Conservation (phyloP, 2,113 vertebrate species). For the Heteronetta atricapilla region DNA sequence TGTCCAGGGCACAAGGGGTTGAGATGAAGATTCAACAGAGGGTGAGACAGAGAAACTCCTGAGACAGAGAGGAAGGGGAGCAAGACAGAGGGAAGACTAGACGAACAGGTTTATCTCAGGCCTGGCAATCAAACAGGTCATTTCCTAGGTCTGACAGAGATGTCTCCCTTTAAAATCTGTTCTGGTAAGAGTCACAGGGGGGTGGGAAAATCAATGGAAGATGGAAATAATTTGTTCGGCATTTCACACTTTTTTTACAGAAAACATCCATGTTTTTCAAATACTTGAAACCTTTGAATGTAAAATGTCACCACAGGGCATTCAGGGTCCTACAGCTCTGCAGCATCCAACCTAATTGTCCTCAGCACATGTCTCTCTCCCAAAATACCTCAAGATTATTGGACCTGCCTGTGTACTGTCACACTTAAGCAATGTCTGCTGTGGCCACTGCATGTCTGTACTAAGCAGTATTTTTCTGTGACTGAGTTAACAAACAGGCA, state of each 20-base stretch:
- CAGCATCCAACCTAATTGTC: background rate
- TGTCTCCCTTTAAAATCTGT: background rate
- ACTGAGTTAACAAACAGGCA: background rate
- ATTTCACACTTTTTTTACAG: background rate
- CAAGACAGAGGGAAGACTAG: background rate
- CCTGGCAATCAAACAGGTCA: background rate
- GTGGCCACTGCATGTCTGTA: background rate
- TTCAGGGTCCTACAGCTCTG: background rate
- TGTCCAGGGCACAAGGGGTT: background rate
- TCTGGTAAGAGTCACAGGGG: background rate
- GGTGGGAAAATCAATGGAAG: background rate
- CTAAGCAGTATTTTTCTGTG: background rate
- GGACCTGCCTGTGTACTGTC: background rate
- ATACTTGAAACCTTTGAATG: background rate
- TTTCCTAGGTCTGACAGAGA: background rate
- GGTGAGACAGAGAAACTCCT: background rate
- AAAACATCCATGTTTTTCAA: background rate
- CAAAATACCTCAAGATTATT: background rate
- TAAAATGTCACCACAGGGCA: accelerated
- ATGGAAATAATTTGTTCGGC: background rate
- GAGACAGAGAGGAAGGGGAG: background rate
- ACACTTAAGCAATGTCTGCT: accelerated
- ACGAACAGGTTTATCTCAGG: background rate
- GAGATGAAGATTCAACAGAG: background rate
- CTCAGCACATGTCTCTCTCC: background rate